phyloP scores from a whole-genome alignment of 2,888 invertebrate species.

The Meganola albula region DNA sequence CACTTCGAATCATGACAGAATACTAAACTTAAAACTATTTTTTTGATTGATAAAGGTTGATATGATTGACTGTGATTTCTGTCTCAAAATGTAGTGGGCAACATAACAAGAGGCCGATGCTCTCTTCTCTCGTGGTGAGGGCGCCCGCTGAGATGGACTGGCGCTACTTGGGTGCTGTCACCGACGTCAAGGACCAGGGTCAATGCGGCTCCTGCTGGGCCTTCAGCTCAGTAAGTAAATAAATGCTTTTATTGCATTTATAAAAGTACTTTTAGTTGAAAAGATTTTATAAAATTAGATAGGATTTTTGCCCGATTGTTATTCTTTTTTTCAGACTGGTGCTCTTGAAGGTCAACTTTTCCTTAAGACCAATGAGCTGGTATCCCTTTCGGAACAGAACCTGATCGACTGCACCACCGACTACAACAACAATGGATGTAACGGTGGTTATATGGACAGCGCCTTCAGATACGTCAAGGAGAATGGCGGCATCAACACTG shows the following conservation, averaged over 20 bases:
- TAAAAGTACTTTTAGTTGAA: no score
- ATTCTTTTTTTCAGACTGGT: slow-evolving; percentile 87
- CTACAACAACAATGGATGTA: slow-evolving; percentile 95
- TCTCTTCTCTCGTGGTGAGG: no score
- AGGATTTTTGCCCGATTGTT: no score
- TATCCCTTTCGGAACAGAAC: slow-evolving; percentile 95
- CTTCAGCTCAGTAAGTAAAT: slow-evolving; percentile 89
- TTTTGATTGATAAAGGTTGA: no score
- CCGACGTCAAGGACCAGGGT: slow-evolving; percentile 93
- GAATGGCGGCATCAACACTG: slow-evolving; percentile 93
- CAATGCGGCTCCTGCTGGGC: slow-evolving; percentile 96
- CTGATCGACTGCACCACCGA: slow-evolving; percentile 90
- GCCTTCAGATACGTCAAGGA: slow-evolving; percentile 91
- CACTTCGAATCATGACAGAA: no score
- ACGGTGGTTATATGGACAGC: slow-evolving; percentile 89
- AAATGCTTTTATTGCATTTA: no score
- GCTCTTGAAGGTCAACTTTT: slow-evolving; percentile 94
- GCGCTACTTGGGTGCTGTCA: slow-evolving; percentile 90
- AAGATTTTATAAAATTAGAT: no score
- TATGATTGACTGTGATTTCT: no score
- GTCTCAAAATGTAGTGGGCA: no score
- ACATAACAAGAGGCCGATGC: slow-evolving; percentile 44
- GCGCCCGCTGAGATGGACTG: slow-evolving; percentile 88
- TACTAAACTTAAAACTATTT: no score
- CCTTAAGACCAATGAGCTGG: slow-evolving; percentile 84